Conservation (phyloP, 2,888 invertebrate genomes). For the Nomada flava region DNA sequence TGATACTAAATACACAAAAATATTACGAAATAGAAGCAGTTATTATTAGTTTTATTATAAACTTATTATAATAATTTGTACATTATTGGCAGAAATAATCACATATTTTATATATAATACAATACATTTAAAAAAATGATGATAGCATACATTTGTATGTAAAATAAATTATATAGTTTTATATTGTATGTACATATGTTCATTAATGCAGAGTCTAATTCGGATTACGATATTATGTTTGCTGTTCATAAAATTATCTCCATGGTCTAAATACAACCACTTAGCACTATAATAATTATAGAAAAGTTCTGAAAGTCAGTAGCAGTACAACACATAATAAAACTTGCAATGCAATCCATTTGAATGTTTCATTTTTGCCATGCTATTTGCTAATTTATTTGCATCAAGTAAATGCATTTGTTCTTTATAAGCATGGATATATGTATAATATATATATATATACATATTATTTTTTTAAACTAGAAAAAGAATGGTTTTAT, state of each 20-base stretch:
- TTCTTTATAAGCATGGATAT: background rate
- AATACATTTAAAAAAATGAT: conserved; percentile 24
- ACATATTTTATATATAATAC: background rate
- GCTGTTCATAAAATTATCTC: background rate
- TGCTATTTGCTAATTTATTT: background rate
- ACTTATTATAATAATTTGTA: conserved; percentile 33
- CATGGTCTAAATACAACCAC: background rate
- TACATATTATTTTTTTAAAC: background rate
- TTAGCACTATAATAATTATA: conserved; percentile 18
- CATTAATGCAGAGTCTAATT: background rate
- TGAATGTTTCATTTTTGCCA: background rate
- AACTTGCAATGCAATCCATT: background rate
- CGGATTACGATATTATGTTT: background rate
- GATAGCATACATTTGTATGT: conserved; percentile 1
- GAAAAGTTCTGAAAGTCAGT: background rate
- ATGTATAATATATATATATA: background rate
- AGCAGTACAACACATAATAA: background rate
- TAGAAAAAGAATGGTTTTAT: background rate
- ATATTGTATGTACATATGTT: conserved; percentile 5
- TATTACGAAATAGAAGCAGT: background rate
- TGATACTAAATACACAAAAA: background rate
- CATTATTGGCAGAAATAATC: conserved; percentile 2
- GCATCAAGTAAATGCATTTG: background rate
- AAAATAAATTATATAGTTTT: conserved; percentile 24
- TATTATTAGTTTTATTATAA: conserved; percentile 35